phyloP scores from a whole-genome alignment of 2,888 invertebrate species.

The Nycteola revayana region DNA sequence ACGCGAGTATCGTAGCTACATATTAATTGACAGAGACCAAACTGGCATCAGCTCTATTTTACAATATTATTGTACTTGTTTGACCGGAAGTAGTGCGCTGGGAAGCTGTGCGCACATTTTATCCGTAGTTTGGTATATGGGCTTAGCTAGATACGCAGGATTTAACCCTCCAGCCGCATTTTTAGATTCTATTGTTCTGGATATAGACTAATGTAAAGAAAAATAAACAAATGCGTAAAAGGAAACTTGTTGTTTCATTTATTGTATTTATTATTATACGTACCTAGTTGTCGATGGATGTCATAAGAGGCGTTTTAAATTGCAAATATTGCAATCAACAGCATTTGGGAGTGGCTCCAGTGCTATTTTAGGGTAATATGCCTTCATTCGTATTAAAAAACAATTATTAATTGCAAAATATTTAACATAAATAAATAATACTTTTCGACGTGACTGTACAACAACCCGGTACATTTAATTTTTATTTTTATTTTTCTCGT shows the following conservation, averaged over 20 bases:
- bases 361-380: slow-evolving; percentile 6
- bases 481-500: slow-evolving; percentile 3
- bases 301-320: slow-evolving; percentile 6
- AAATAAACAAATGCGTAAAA: slow-evolving; percentile 7
- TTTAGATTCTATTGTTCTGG: slow-evolving; percentile 9
- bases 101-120: slow-evolving; percentile 4
- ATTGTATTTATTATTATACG: too few species aligned
- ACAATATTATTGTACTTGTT: slow-evolving; percentile 2
- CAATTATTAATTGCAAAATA: slow-evolving; percentile 5
- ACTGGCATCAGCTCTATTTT: not conserved
- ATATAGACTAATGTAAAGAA: slow-evolving; percentile 4
- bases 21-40: slow-evolving; percentile 2
- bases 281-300: slow-evolving; percentile 2
- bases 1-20: slow-evolving; percentile 1
- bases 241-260: not conserved
- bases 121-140: slow-evolving; percentile 4
- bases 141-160: slow-evolving; percentile 8
- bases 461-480: slow-evolving; percentile 6
- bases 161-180: slow-evolving; percentile 9
- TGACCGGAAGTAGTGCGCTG: slow-evolving; percentile 3
- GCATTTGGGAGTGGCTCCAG: slow-evolving; percentile 5
- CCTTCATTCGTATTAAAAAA: slow-evolving; percentile 6
- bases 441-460: slow-evolving; percentile 7
- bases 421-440: slow-evolving; percentile 9
- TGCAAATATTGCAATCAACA: slow-evolving; percentile 7